phyloP scores from a whole-genome alignment of 1,140 invertebrate species.

The Dendroctonus valens region DNA sequence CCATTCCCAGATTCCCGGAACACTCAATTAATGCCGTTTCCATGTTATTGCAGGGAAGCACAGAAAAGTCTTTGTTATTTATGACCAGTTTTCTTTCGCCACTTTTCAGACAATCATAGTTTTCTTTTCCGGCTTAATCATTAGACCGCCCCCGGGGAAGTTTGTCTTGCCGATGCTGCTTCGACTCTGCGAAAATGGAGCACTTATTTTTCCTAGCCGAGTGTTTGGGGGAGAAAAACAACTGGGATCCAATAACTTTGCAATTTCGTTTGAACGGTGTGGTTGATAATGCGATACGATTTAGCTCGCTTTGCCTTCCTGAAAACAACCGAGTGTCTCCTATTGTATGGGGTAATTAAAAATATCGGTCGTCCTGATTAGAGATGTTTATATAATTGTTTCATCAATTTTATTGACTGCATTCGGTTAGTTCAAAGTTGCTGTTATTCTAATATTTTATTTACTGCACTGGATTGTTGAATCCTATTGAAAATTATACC shows the following conservation, averaged over 20 bases:
- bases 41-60: conserved; percentile 24
- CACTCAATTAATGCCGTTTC: conserved; percentile 31
- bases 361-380: no score
- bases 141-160: conserved; percentile 29
- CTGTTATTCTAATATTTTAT: no score
- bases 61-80: conserved; percentile 27
- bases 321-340: no score
- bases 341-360: no score
- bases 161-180: conserved; percentile 25
- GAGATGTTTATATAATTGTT: no score
- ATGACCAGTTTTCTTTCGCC: conserved; percentile 42
- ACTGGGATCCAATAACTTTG: conserved; percentile 32
- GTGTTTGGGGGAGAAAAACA: conserved; percentile 30
- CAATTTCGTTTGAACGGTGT: conserved; percentile 22
- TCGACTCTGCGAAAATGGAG: conserved; percentile 20
- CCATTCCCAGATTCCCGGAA: background rate
- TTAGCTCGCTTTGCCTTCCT: background rate
- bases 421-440: no score
- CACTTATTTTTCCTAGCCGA: conserved; percentile 31
- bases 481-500: no score
- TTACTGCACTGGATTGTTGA: no score
- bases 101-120: conserved; percentile 47
- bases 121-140: conserved; percentile 40
- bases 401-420: no score
- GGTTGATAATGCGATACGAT: conserved; percentile 14